A percentile compares a stretch with the other conserved stretches of the same genome.
Conservation (phyloP, 2,888 invertebrate genomes). For the Mallateleia sp. region DNA sequence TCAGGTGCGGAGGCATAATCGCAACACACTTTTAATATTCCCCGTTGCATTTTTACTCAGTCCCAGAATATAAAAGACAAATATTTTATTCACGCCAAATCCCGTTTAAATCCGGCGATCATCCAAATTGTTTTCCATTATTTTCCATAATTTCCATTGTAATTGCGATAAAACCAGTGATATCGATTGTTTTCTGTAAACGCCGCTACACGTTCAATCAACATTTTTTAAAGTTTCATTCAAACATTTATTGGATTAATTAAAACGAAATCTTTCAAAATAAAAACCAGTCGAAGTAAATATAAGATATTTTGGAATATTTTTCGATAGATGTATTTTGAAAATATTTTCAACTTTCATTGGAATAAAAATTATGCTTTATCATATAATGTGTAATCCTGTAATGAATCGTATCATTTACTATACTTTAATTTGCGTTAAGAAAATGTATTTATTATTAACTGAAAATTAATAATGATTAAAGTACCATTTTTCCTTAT, state of each 20-base stretch:
- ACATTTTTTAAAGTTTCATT: slow-evolving; percentile 25
- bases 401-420: too few relatives aligned
- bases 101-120: slow-evolving; percentile 31
- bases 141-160: slow-evolving; percentile 45
- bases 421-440: too few relatives aligned
- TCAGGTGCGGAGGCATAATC: slow-evolving; percentile 24
- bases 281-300: too few relatives aligned
- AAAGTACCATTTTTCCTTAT: too few relatives aligned
- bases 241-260: slow-evolving; percentile 50
- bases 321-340: too few relatives aligned
- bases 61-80: slow-evolving; percentile 8
- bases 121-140: slow-evolving; percentile 46
- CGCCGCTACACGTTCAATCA: background rate
- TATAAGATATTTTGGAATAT: too few relatives aligned
- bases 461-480: too few relatives aligned
- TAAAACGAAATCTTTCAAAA: slow-evolving; percentile 10
- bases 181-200: slow-evolving; percentile 6
- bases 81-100: slow-evolving; percentile 44
- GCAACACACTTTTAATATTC: slow-evolving; percentile 37
- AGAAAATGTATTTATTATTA: too few relatives aligned
- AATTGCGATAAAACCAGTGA: slow-evolving; percentile 25
- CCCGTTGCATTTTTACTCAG: background rate
- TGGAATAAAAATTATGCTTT: too few relatives aligned
- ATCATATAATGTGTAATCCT: too few relatives aligned
- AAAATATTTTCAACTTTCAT: too few relatives aligned